Percentiles rank a stretch among this genome's conserved stretches.
These are phyloP conservation scores for Unio pictorum DNA, from an alignment of 2,888 invertebrate species.

Conservation along the genomic window DNA sequence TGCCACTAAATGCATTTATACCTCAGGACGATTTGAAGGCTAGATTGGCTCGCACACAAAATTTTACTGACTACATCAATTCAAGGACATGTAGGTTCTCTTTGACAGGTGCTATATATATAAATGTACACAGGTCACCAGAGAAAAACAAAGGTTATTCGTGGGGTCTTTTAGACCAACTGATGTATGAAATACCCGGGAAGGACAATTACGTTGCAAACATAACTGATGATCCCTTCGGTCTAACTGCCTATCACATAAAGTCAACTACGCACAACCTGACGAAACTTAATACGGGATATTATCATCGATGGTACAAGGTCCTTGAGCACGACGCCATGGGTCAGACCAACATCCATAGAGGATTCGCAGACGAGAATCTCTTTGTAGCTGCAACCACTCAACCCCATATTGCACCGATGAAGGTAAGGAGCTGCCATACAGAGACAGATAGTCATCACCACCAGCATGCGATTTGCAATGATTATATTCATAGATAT, in stretches of 20 bases:
- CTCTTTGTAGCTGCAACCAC: slow-evolving; percentile 41
- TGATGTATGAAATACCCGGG: slow-evolving; percentile 57
- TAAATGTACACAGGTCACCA: no score
- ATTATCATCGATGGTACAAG: slow-evolving; percentile 43
- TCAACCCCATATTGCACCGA: slow-evolving; percentile 19
- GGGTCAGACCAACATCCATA: slow-evolving; percentile 31
- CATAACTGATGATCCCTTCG: slow-evolving; percentile 36
- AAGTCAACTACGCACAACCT: slow-evolving; percentile 11
- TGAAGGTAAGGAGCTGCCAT: slow-evolving; percentile 18
- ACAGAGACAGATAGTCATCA: slow-evolving; percentile 1
- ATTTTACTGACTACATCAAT: slow-evolving; percentile 15
- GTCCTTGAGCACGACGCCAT: slow-evolving; percentile 37
- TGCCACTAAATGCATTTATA: slow-evolving; percentile 28
- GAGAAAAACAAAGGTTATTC: slow-evolving; percentile 14
- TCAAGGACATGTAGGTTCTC: slow-evolving; percentile 13
- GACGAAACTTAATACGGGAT: slow-evolving; percentile 37
- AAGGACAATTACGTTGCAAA: slow-evolving; percentile 46
- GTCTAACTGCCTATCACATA: slow-evolving; percentile 24
- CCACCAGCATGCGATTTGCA: slow-evolving; percentile 14
- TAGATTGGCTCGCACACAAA: slow-evolving; percentile 24
- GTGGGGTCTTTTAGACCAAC: slow-evolving; percentile 38
- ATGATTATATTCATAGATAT: slow-evolving; percentile 22
- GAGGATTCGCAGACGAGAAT: slow-evolving; percentile 38
- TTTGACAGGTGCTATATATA: no score
- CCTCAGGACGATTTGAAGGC: slow-evolving; percentile 32